Percentiles rank a stretch among this genome's conserved stretches.
Evolutionary conservation across 2,113 vertebrate genomes (phyloP).

Genomic region (Empidonax alnorum): DNA sequence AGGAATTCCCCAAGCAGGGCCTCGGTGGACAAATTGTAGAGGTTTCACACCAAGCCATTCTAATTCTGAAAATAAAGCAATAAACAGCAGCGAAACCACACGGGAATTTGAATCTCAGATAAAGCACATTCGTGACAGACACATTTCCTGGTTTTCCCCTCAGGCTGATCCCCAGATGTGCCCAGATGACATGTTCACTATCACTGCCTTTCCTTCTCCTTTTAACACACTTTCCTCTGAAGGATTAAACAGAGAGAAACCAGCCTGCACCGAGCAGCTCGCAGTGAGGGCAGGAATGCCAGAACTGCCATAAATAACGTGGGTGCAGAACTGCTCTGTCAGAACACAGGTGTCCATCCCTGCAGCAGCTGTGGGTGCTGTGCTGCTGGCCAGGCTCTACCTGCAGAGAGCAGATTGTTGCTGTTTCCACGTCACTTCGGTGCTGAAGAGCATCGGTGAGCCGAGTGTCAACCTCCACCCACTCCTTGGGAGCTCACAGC

Average conservation of each 20-base stretch:
- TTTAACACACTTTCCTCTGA: neutral
- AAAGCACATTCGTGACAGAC: neutral
- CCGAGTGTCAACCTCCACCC: neutral
- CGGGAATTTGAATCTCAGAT: neutral
- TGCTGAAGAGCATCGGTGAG: neutral
- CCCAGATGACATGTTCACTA: neutral
- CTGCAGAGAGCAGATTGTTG: neutral
- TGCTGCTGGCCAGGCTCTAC: neutral
- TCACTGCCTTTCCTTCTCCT: neutral
- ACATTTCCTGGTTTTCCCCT: neutral
- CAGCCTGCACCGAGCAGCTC: neutral
- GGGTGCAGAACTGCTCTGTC: neutral
- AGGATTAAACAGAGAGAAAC: neutral
- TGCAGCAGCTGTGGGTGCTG: neutral
- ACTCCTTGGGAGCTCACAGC: neutral
- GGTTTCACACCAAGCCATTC: neutral
- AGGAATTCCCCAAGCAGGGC: neutral
- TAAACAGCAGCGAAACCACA: neutral
- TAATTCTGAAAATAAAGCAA: neutral
- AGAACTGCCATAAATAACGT: neutral
- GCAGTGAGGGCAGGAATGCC: neutral
- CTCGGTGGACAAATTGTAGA: neutral
- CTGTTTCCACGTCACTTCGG: neutral
- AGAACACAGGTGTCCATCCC: neutral
- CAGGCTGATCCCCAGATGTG: neutral